These are phyloP conservation scores for Zoanthus solanderi DNA, from an alignment of 92 coral and sea anemone genomes.

Conservation along the genomic window DNA sequence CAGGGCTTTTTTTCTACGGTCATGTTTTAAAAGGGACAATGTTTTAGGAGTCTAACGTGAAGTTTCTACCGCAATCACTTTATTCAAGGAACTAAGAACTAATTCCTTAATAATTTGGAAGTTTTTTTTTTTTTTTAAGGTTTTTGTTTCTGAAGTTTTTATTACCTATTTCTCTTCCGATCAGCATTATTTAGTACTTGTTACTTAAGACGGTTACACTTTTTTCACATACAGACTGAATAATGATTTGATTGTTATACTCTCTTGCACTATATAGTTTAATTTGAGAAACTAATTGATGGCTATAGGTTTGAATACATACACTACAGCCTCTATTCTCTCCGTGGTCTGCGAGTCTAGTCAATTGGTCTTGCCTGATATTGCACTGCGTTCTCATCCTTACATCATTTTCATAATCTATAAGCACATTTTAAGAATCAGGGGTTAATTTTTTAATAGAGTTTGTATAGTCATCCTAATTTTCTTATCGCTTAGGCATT, in stretches of 20 bases:
- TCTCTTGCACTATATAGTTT: background rate
- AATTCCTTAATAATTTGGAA: background rate
- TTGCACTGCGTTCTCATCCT: background rate
- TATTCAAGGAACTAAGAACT: conserved; percentile 5
- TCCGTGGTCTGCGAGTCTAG: conserved; percentile 40
- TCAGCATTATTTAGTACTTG: background rate
- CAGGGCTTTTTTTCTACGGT: background rate
- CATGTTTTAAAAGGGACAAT: conserved; percentile 14
- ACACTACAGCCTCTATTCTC: background rate
- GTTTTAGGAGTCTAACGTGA: conserved; percentile 7
- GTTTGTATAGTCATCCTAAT: background rate
- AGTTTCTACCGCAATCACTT: conserved; percentile 21
- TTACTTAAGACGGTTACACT: background rate
- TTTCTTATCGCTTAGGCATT: conserved; percentile 3
- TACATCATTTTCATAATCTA: background rate
- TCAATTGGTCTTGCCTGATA: conserved; percentile 29
- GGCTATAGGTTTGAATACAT: background rate
- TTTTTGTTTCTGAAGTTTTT: background rate
- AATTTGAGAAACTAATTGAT: background rate
- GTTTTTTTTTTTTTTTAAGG: background rate
- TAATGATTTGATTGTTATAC: background rate
- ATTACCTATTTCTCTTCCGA: background rate
- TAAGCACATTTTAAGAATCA: background rate
- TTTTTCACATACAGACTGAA: background rate
- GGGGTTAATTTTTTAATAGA: background rate